Evolutionary conservation across 2,113 vertebrate species (phyloP).

Genomic region (Micromys minutus): DNA sequence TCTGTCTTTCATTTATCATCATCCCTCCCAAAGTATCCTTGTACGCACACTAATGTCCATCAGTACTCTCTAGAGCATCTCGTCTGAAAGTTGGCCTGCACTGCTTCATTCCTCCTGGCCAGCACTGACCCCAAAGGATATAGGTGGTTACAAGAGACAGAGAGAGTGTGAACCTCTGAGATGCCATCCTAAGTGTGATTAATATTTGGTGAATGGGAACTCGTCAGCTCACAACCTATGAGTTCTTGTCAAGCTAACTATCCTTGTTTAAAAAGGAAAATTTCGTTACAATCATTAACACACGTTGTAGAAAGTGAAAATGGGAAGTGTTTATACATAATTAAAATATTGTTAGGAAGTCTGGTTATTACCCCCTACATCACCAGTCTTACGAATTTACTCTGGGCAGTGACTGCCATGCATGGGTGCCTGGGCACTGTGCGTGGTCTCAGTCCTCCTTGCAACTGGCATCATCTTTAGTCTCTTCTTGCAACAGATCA

Average conservation of each 20-base stretch:
- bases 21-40: neutral
- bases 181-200: neutral
- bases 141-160: neutral
- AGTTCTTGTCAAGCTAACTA: neutral
- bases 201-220: no score
- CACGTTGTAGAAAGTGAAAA: neutral
- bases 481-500: neutral
- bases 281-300: neutral
- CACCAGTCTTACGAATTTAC: neutral
- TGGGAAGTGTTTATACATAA: neutral
- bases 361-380: neutral
- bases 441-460: neutral
- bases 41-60: no score
- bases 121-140: neutral
- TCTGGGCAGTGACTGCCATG: neutral
- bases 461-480: neutral
- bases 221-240: neutral
- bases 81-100: neutral
- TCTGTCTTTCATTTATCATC: neutral
- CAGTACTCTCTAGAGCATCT: neutral
- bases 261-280: neutral
- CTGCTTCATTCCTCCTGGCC: neutral
- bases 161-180: neutral
- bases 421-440: neutral
- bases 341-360: neutral